Evolutionary conservation across 2,797 vertebrate species (phyloP).

Genomic region (Diplodus puntazzo): DNA sequence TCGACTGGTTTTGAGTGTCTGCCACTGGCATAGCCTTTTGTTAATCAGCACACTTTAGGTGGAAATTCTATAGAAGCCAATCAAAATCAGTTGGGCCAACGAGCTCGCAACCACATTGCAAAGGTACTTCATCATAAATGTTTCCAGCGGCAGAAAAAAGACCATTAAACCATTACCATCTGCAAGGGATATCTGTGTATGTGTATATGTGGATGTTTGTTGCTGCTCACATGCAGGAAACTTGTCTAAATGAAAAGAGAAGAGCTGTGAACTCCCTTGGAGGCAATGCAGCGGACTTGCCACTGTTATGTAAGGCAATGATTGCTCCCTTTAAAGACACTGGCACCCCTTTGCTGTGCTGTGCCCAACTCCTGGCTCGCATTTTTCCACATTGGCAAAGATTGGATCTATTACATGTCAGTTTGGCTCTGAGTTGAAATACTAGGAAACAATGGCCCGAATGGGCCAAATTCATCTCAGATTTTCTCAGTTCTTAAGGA

Average conservation of each 20-base stretch:
- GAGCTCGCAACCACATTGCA: not conserved
- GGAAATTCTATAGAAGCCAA: not conserved
- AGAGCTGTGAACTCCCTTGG: conserved; percentile 47
- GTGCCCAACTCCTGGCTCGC: conserved; percentile 13
- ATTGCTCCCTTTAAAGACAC: conserved; percentile 41
- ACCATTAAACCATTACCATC: conserved; percentile 10
- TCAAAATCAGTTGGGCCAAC: not conserved
- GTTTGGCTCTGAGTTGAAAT: conserved; percentile 1
- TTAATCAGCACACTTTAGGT: not conserved
- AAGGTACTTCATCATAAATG: not conserved
- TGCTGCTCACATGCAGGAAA: conserved; percentile 39
- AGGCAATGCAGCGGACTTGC: conserved; percentile 28
- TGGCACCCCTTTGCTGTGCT: conserved; percentile 18
- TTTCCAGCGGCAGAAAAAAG: conserved; percentile 6
- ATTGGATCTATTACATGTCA: conserved; percentile 5
- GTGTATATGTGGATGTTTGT: conserved; percentile 31
- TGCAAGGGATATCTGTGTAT: conserved; percentile 18
- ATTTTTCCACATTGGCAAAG: conserved; percentile 19
- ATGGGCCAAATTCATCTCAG: not conserved
- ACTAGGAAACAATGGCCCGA: conserved; percentile 7
- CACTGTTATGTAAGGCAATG: conserved; percentile 51
- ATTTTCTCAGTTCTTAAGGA: conserved; percentile 16
- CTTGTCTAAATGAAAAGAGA: conserved; percentile 53
- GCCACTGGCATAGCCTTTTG: not conserved
- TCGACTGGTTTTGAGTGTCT: not conserved